These are phyloP conservation scores for Desmodus rotundus DNA, from an alignment of 2,113 vertebrate species.

Conservation along the genomic window DNA sequence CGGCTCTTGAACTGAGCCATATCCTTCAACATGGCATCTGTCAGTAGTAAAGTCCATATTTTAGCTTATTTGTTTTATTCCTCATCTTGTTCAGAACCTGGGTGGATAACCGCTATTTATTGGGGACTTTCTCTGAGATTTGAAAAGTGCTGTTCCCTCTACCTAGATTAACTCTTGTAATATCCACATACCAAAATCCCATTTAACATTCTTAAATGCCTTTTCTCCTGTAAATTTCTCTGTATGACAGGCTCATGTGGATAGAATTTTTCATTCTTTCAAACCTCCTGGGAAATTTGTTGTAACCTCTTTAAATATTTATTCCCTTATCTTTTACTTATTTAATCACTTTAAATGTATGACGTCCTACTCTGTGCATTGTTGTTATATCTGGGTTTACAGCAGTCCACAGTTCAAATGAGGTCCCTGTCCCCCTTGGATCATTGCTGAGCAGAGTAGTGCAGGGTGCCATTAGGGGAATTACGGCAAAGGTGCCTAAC, in stretches of 20 bases:
- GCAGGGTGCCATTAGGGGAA: rapidly evolving
- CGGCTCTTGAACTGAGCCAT: not conserved
- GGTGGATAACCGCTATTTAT: not conserved
- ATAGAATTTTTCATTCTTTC: not conserved
- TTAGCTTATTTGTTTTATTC: not conserved
- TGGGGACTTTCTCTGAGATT: not conserved
- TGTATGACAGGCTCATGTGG: not conserved
- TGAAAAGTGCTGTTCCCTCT: not conserved
- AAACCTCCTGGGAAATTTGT: not conserved
- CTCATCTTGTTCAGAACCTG: not conserved
- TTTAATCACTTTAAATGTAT: not conserved
- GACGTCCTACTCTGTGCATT: not conserved
- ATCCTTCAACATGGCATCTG: not conserved
- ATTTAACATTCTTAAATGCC: not conserved
- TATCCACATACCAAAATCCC: not conserved
- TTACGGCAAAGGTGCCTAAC: rapidly evolving
- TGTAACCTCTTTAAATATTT: not conserved
- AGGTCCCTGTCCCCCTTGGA: not conserved
- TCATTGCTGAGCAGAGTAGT: not conserved
- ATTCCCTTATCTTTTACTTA: not conserved
- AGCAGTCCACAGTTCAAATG: not conserved
- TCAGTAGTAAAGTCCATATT: not conserved
- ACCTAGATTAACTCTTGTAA: not conserved
- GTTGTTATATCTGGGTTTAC: not conserved
- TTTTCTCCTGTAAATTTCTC: not conserved